These are phyloP conservation scores for Ceraclea dissimilis DNA, from an alignment of 2,888 invertebrate species.

Conservation along the genomic window DNA sequence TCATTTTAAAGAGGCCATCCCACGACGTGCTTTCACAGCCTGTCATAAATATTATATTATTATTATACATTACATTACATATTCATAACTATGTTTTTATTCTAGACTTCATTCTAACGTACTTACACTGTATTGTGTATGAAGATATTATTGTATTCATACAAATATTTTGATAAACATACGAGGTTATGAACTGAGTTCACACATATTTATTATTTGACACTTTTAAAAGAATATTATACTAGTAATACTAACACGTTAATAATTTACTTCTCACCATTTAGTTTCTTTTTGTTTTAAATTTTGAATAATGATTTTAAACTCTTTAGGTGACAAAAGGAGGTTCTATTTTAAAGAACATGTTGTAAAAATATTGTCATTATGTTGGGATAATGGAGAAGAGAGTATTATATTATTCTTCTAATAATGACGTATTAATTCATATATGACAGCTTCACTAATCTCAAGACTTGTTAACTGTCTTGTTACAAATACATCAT, in stretches of 20 bases:
- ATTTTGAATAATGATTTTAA: neutral
- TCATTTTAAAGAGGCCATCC: constrained; percentile 15
- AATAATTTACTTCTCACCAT: no score
- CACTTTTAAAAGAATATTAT: no score
- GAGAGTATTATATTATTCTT: neutral
- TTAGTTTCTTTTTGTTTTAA: neutral
- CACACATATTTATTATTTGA: no score
- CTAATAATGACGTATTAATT: no score
- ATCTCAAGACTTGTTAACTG: neutral
- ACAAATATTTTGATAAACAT: no score
- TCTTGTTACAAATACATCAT: neutral
- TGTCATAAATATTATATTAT: constrained; percentile 7
- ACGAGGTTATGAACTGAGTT: no score
- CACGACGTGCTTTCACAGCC: constrained; percentile 12
- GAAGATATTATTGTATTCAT: neutral
- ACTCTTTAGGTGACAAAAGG: neutral
- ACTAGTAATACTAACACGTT: no score
- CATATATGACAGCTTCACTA: constrained; percentile 1
- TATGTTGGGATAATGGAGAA: neutral
- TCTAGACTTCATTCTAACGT: no score
- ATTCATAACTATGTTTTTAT: no score
- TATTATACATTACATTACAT: no score
- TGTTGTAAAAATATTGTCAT: neutral
- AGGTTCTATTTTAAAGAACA: neutral
- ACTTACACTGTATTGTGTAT: neutral